Evolutionary conservation across 2,113 vertebrate genomes (phyloP).

Genomic region (Potamarius usumacintae): DNA sequence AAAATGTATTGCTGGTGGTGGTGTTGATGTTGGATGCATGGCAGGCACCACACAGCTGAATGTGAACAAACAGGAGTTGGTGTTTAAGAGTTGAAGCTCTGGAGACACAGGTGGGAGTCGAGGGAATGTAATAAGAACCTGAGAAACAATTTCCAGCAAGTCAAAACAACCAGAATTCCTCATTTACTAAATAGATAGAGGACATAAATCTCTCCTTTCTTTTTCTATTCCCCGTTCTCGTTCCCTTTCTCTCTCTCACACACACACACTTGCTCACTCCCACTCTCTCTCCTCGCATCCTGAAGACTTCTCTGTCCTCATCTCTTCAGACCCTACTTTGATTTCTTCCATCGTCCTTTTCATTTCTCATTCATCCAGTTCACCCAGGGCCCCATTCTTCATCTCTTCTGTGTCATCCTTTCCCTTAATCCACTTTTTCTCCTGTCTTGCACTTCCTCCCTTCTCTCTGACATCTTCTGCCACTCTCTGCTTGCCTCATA

Average conservation of each 20-base stretch:
- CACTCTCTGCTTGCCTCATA: constrained; percentile 32
- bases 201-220: constrained; percentile 54
- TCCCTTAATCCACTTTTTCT: not conserved
- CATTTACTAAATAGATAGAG: constrained; percentile 55
- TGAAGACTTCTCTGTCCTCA: not conserved
- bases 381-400: constrained; percentile 14
- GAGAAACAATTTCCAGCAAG: constrained; percentile 49
- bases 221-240: not conserved
- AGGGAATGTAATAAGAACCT: constrained; percentile 46
- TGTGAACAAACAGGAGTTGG: not conserved
- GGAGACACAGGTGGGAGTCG: constrained; percentile 52
- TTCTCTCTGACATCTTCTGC: constrained; percentile 2
- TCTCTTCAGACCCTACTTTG: constrained; percentile 13
- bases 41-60: not conserved
- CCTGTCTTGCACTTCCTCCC: not conserved
- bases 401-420: not conserved
- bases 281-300: not conserved
- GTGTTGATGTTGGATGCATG: not conserved
- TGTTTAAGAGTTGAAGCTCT: constrained; percentile 9
- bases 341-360: constrained; percentile 11
- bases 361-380: constrained; percentile 14
- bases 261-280: not conserved
- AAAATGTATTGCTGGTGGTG: not conserved
- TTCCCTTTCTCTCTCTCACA: not conserved
- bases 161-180: constrained; percentile 52